Percentiles rank a stretch among this genome's conserved stretches.
phyloP scores from a whole-genome alignment of 2,113 vertebrate species.

The Cyprinodon tularosa region DNA sequence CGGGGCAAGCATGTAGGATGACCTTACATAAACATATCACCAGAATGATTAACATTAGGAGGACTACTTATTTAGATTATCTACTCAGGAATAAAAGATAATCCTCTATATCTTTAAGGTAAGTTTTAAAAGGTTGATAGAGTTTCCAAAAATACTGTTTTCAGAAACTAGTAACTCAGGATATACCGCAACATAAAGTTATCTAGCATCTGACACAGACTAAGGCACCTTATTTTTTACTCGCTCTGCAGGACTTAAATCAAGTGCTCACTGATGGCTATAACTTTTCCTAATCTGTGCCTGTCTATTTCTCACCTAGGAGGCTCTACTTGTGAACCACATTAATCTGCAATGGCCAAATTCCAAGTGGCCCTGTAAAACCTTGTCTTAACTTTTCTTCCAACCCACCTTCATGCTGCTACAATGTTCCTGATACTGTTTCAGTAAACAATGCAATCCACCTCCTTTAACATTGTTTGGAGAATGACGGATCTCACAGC shows the following conservation, averaged over 20 bases:
- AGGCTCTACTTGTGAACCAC: background rate
- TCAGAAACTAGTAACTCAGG: background rate
- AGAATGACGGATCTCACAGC: background rate
- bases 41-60: too few species aligned
- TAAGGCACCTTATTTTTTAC: background rate
- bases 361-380: background rate
- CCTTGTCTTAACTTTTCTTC: background rate
- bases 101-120: background rate
- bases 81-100: too few species aligned
- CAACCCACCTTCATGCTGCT: background rate
- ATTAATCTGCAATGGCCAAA: background rate
- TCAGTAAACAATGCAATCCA: background rate
- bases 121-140: background rate
- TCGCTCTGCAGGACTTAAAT: background rate
- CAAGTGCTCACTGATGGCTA: background rate
- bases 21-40: too few species aligned
- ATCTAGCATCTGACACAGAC: background rate
- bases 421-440: background rate
- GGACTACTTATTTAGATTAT: too few species aligned
- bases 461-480: background rate
- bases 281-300: background rate
- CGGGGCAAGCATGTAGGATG: too few species aligned
- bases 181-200: background rate
- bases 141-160: background rate
- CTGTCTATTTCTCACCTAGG: background rate